These are phyloP conservation scores for Ophion obscuratus DNA, from an alignment of 2,888 invertebrate species.

Conservation along the genomic window DNA sequence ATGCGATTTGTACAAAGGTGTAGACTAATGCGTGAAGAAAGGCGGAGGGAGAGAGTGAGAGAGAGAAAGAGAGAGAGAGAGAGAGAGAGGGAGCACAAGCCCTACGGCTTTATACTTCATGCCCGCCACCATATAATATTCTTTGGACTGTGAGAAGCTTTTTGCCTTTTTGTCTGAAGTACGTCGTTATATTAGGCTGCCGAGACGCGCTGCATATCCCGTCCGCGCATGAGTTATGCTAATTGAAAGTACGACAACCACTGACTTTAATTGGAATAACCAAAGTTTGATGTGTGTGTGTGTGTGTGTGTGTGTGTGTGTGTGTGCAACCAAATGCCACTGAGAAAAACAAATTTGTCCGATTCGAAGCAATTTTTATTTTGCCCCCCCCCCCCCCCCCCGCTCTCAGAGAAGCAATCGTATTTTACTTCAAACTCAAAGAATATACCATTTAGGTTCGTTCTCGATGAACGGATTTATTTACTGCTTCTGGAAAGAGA, in stretches of 20 bases:
- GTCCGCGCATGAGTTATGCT: constrained; percentile 79
- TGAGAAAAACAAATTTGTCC: not conserved
- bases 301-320: too few species aligned
- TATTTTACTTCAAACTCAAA: too few species aligned
- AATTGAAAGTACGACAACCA: constrained; percentile 79
- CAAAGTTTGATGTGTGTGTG: not conserved
- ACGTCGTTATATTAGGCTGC: constrained; percentile 72
- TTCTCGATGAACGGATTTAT: too few species aligned
- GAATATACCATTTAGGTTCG: too few species aligned
- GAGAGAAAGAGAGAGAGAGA: not conserved
- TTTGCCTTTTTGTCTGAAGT: constrained; percentile 70
- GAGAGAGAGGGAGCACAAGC: constrained; percentile 14
- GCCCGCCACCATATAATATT: constrained; percentile 16
- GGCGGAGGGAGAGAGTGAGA: not conserved
- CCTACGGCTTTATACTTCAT: constrained; percentile 69
- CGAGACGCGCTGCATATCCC: constrained; percentile 59
- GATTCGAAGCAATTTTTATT: not conserved
- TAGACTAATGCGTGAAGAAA: constrained; percentile 18
- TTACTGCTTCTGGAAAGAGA: too few species aligned
- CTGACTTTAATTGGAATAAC: constrained; percentile 72
- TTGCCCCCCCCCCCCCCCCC: not conserved
- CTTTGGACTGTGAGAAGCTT: constrained; percentile 41
- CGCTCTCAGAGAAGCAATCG: too few species aligned
- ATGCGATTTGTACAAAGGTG: constrained; percentile 13
- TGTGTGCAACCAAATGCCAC: not conserved